These are phyloP conservation scores for Dromaius novaehollandiae DNA, from an alignment of 2,113 vertebrate species.

Conservation along the genomic window DNA sequence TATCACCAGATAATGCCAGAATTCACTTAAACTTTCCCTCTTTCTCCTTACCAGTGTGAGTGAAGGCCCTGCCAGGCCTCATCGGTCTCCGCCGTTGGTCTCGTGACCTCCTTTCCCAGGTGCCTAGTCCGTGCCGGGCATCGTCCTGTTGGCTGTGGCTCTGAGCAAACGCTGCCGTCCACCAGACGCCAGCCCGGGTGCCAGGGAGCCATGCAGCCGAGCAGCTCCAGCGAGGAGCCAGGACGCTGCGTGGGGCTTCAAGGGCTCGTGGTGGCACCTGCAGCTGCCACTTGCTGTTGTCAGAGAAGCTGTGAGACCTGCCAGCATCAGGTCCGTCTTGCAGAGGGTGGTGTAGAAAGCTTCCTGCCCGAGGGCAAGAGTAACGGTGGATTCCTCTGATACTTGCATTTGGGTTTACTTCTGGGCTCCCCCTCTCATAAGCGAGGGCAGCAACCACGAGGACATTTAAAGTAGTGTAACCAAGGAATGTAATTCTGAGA, in stretches of 20 bases:
- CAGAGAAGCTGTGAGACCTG: neutral
- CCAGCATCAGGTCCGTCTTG: no score
- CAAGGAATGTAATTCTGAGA: neutral
- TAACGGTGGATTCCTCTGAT: neutral
- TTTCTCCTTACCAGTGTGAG: neutral
- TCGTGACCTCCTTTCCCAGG: no score
- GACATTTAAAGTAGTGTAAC: neutral
- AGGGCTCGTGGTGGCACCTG: neutral
- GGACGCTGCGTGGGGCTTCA: no score
- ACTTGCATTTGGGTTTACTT: neutral
- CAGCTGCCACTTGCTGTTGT: no score
- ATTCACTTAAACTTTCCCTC: neutral
- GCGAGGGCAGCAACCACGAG: neutral
- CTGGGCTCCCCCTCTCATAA: neutral
- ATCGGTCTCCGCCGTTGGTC: neutral
- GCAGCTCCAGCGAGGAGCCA: neutral
- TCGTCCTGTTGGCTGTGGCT: no score
- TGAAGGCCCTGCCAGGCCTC: neutral
- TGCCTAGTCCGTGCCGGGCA: no score
- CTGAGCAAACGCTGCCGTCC: neutral
- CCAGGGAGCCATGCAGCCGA: rapidly evolving
- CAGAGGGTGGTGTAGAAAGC: neutral
- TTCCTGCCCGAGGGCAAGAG: neutral
- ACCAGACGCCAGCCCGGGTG: rapidly evolving
- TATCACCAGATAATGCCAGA: neutral